Evolutionary conservation across 2,113 vertebrate species (phyloP), one percentile per base, ranked within the genome.

Genomic region (Ifrita kowaldi): DNA sequence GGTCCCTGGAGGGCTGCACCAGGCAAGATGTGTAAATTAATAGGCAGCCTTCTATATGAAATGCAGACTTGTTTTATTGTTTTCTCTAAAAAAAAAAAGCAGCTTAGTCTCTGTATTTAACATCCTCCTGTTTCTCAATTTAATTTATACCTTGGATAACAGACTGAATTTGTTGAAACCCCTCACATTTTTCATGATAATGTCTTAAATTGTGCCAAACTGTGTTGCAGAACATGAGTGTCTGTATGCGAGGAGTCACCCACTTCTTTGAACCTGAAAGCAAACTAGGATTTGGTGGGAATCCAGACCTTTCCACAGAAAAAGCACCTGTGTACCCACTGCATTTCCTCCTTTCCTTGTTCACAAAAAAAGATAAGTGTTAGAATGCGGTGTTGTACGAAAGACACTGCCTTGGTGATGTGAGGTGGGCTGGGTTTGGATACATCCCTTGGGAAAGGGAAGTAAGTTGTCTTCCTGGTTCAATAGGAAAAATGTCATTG

Each of bases 341-440:
- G 4, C 47, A 23, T 27, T 52, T 67, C 30, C 22, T 28, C 32
- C 11, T 76, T 67, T 42, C 75, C 46, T 60, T 42, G 46, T 41
- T 37, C 76, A 60, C 71, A 52, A 28, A 46, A 20, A 22, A 35
- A 37, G 28, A 39, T 0, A 1, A 81, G 14, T 68, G 6, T 59
- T 41, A 4, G 3, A 12, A 12, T 0, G 0, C 12, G 0, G 2
- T 7, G 41, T 6, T 28, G 32, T 22, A 20, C 30, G 11, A 32
- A 79, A 83, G 28, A 28, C 0, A 0, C 8, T 84, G 20, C 41
- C 30, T 35, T 4, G 5, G 63, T 71, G 27, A 20, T 46, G 55
- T 16, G 2, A 1, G 16, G 16, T n/a, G 42, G n/a, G 53, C 37
- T 85, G 63, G 16, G 13, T 35, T 37, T 55, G 63, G 30, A 42